Conservation (phyloP, 1,140 invertebrate genomes). For the Stegodyphus dumicola region DNA sequence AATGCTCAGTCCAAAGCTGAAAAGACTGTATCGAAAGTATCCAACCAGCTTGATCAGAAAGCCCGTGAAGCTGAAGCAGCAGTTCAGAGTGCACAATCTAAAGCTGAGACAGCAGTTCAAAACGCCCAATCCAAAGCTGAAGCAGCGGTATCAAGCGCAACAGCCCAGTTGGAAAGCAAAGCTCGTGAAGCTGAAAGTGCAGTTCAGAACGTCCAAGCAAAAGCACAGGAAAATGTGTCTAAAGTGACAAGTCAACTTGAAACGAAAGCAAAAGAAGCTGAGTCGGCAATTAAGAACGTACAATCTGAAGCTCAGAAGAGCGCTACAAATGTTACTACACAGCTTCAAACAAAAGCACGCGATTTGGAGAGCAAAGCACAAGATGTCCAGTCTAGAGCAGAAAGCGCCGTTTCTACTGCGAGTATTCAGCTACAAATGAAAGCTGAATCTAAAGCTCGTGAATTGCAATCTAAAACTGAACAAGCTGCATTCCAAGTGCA, state of each 20-base stretch:
- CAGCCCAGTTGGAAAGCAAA: not conserved
- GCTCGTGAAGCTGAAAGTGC: not conserved
- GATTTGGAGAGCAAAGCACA: not conserved
- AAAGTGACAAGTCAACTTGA: not conserved
- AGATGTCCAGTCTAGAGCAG: slow-evolving; percentile 5
- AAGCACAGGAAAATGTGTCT: not conserved
- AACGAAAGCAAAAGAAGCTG: slow-evolving; percentile 20
- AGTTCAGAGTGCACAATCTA: not conserved
- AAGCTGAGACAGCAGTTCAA: slow-evolving; percentile 16
- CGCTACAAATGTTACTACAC: not conserved
- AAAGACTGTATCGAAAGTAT: slow-evolving; percentile 14
- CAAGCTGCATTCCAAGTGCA: not conserved
- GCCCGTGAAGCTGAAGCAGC: slow-evolving; percentile 21
- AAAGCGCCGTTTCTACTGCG: slow-evolving; percentile 18
- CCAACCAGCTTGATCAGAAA: slow-evolving; percentile 22
- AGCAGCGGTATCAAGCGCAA: not conserved
- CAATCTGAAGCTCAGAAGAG: slow-evolving; percentile 11
- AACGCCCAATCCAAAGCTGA: slow-evolving; percentile 2
- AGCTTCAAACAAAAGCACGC: slow-evolving; percentile 6
- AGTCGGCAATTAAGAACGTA: slow-evolving; percentile 10
- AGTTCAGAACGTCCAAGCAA: not conserved
- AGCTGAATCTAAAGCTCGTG: not conserved
- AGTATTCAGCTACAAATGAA: slow-evolving; percentile 14
- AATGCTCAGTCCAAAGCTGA: slow-evolving; percentile 13
- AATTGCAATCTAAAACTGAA: slow-evolving; percentile 17